Conservation (phyloP, 2,113 vertebrate species). For the Grantiella picta region DNA sequence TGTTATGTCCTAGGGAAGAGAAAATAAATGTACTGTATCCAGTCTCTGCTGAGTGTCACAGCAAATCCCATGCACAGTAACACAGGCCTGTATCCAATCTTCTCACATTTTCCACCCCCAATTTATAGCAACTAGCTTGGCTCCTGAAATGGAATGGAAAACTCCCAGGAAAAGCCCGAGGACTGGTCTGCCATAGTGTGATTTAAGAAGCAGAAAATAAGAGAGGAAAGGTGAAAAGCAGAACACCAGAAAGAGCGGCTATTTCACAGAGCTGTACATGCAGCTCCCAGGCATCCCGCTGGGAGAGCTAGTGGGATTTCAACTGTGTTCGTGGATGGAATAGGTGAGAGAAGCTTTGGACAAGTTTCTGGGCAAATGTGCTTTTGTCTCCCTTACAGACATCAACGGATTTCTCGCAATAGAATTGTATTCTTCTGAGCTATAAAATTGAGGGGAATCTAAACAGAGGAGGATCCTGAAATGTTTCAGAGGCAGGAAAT, state of each 20-base stretch:
- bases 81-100: not conserved
- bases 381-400: not conserved
- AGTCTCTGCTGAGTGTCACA: not conserved
- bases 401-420: not conserved
- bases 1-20: not conserved
- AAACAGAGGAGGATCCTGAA: not conserved
- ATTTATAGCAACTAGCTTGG: not conserved
- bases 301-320: not conserved
- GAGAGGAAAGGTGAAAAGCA: not conserved
- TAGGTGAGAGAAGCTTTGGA: not conserved
- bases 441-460: not conserved
- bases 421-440: not conserved
- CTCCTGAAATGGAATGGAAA: not conserved
- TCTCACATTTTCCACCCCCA: not conserved
- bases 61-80: not conserved
- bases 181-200: not conserved
- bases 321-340: not conserved
- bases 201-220: not conserved
- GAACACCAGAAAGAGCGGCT: not conserved
- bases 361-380: not conserved
- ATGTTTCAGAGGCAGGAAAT: not conserved
- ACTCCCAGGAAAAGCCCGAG: not conserved
- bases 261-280: not conserved
- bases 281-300: not conserved
- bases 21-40: not conserved